Conservation (phyloP, 1,140 invertebrate species). For the Brachionus sp. region DNA sequence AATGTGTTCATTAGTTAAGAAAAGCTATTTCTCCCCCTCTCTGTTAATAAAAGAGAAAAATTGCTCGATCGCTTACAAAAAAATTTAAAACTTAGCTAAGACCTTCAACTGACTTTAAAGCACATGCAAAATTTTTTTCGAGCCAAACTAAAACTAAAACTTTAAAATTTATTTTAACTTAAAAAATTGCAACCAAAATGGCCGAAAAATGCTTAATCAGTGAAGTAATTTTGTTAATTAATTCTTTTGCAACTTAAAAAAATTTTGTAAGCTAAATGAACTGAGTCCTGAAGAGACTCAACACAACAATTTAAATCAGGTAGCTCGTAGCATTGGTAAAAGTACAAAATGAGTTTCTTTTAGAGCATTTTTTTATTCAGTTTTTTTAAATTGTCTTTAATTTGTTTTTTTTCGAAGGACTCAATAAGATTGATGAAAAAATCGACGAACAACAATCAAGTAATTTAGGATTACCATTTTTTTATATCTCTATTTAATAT, state of each 20-base stretch:
- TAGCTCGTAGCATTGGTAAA: background rate
- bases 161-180: background rate
- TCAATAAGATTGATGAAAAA: background rate
- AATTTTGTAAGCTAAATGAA: background rate
- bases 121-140: background rate
- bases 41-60: background rate
- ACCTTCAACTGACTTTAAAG: background rate
- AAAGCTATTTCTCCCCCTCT: background rate
- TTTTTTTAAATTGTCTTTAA: background rate
- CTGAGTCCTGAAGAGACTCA: background rate
- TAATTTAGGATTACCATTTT: background rate
- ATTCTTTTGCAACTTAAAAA: background rate
- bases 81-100: background rate
- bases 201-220: background rate
- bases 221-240: background rate
- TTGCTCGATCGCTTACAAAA: background rate
- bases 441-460: background rate
- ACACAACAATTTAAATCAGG: background rate
- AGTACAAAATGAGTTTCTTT: background rate
- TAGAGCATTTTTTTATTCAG: background rate
- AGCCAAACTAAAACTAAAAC: background rate
- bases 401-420: background rate
- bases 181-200: background rate
- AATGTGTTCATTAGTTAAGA: background rate
- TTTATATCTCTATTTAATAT: background rate